Conservation (phyloP, 64 coral and sea anemone species). For the Montipora efflorescens region DNA sequence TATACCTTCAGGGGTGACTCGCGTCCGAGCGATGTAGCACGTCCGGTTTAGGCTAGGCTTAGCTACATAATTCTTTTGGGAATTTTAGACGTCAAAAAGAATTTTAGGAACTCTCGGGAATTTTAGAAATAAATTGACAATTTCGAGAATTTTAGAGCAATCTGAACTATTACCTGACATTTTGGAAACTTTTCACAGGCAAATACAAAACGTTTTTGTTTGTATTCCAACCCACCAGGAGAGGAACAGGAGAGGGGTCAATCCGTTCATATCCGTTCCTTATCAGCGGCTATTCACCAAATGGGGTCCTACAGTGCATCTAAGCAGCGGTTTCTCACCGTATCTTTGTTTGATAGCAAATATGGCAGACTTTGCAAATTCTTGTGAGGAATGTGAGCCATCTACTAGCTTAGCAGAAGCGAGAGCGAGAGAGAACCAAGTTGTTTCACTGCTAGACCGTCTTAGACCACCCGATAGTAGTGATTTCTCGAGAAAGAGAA, state of each 20-base stretch:
- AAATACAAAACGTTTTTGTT: not conserved
- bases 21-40: too few species aligned
- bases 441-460: conserved; percentile 20
- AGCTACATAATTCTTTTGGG: not conserved
- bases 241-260: not conserved
- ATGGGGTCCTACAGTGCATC: not conserved
- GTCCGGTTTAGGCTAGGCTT: not conserved
- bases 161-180: not conserved
- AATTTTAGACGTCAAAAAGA: conserved; percentile 16
- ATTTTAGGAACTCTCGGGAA: not conserved
- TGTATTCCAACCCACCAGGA: not conserved
- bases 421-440: conserved; percentile 3
- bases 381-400: conserved; percentile 18
- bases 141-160: conserved; percentile 14
- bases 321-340: not conserved
- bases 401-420: conserved; percentile 27
- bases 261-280: not conserved
- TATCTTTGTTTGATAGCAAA: not conserved
- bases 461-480: conserved; percentile 14
- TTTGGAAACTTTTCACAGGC: conserved; percentile 6
- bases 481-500: conserved; percentile 25
- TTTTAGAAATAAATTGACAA: not conserved
- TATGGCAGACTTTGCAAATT: conserved; percentile 21
- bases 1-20: too few species aligned
- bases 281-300: not conserved